Evolutionary conservation across 2,888 invertebrate genomes (phyloP).

Genomic region (Zygogramma bicolorata): DNA sequence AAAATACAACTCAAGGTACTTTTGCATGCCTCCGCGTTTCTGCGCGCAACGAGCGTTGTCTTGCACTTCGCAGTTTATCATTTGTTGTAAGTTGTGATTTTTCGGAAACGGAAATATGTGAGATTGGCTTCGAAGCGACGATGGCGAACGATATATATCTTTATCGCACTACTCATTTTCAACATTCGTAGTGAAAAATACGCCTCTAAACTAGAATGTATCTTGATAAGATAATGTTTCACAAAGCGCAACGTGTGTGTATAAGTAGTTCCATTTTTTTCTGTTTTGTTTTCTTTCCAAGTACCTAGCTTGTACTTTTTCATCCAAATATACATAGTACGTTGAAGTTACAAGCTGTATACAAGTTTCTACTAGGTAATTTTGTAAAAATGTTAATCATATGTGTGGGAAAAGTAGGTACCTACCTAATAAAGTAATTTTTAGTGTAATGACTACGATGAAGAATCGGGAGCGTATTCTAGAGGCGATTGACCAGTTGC

Average conservation of each 20-base stretch:
- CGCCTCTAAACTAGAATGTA: constrained; percentile 10
- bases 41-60: constrained; percentile 50
- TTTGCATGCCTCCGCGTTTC: constrained; percentile 51
- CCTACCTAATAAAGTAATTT: constrained; percentile 9
- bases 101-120: neutral
- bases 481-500: constrained; percentile 87
- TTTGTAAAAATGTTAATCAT: neutral
- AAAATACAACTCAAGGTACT: constrained; percentile 49
- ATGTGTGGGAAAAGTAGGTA: neutral
- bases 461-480: constrained; percentile 81
- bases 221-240: constrained; percentile 22
- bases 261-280: constrained; percentile 15
- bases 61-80: constrained; percentile 33
- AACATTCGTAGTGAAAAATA: neutral
- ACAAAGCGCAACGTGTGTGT: constrained; percentile 26
- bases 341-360: neutral
- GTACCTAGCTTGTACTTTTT: constrained; percentile 6
- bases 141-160: neutral
- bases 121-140: neutral
- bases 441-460: constrained; percentile 64
- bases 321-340: neutral
- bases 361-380: neutral
- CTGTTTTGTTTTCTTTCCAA: constrained; percentile 14
- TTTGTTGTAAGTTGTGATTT: too few relatives aligned
- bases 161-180: neutral